Evolutionary conservation across 1,140 invertebrate genomes (phyloP).

Genomic region (Papilio polytes): DNA sequence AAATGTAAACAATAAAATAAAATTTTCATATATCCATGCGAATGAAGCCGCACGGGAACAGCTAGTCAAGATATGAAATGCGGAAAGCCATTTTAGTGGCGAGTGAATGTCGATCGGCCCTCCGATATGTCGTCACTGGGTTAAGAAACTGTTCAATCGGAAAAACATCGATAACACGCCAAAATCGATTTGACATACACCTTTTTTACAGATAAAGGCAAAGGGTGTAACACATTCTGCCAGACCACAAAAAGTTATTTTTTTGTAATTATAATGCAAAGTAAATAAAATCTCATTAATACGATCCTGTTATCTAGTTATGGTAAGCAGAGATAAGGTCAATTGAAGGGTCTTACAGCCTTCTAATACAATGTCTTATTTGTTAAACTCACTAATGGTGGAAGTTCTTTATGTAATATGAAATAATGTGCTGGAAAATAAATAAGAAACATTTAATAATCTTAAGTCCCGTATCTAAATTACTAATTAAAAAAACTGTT

Average conservation of each 20-base stretch:
- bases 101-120: not conserved
- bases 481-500: not conserved
- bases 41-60: too few relatives aligned
- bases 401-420: too few relatives aligned
- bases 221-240: not conserved
- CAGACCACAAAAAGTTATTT: not conserved
- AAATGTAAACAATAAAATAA: too few relatives aligned
- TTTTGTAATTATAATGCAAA: not conserved
- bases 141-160: not conserved
- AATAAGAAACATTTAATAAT: not conserved
- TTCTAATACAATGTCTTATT: too few relatives aligned
- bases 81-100: not conserved
- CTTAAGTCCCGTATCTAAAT: not conserved
- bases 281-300: not conserved
- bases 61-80: constrained; percentile 18
- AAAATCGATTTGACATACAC: constrained; percentile 9
- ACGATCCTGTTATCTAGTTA: not conserved
- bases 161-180: not conserved
- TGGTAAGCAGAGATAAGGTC: not conserved
- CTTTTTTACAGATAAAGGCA: not conserved
- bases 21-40: too few relatives aligned
- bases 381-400: too few relatives aligned
- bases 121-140: not conserved
- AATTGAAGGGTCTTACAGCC: not conserved
- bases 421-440: not conserved